phyloP scores from a whole-genome alignment of 2,797 vertebrate species.

The Sebastes hubbsi region DNA sequence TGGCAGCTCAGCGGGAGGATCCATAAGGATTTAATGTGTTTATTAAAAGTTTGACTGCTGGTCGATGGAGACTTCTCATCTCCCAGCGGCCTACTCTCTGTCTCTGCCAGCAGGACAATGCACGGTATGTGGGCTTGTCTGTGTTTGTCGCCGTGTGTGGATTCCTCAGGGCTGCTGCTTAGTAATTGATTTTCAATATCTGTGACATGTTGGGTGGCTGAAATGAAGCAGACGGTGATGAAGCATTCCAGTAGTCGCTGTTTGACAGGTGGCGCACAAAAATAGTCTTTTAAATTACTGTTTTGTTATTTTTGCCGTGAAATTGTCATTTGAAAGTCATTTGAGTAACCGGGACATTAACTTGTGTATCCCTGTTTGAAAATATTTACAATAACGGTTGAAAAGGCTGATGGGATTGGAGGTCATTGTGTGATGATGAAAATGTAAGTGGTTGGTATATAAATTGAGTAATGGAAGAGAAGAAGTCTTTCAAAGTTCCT shows the following conservation, averaged over 20 bases:
- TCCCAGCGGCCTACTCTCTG: slow-evolving; percentile 42
- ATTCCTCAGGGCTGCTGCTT: slow-evolving; percentile 53
- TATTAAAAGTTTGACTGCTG: slow-evolving; percentile 74
- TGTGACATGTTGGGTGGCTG: slow-evolving; percentile 44
- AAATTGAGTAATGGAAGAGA: not conserved
- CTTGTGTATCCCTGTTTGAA: not conserved
- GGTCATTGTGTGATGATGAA: not conserved
- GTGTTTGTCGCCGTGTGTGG: slow-evolving; percentile 33
- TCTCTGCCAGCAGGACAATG: slow-evolving; percentile 60
- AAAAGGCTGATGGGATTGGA: not conserved
- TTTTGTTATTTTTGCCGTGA: not conserved
- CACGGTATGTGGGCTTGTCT: slow-evolving; percentile 29
- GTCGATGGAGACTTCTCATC: slow-evolving; percentile 58
- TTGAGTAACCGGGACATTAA: not conserved
- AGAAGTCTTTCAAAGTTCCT: not conserved
- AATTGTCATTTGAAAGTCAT: not conserved
- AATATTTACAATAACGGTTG: not conserved
- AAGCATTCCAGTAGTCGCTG: not conserved
- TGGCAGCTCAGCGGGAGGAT: slow-evolving; percentile 67
- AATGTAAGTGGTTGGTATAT: not conserved
- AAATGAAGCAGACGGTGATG: slow-evolving; percentile 26
- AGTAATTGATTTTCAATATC: slow-evolving; percentile 61
- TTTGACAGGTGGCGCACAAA: not conserved
- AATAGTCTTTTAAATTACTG: not conserved
- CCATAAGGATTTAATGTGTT: slow-evolving; percentile 77